phyloP scores from a whole-genome alignment of 2,797 vertebrate species.

The Heteromormyrus szaboi region DNA sequence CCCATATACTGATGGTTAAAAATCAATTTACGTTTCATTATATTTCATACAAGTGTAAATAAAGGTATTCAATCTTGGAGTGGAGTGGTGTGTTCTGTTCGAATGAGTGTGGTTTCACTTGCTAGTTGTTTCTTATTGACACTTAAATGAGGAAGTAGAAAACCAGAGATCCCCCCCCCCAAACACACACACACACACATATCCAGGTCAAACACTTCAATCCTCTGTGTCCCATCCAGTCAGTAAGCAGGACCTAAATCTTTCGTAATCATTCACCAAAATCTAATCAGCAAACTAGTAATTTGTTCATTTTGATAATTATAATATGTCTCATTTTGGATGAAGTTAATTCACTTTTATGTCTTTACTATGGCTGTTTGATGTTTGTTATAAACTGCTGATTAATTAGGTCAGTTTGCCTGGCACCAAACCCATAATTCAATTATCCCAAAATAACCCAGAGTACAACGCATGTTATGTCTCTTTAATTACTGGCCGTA shows the following conservation, averaged over 20 bases:
- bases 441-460: background rate
- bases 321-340: background rate
- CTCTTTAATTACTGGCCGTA: background rate
- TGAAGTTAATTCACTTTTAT: background rate
- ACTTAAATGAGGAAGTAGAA: background rate
- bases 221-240: background rate
- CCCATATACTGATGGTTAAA: constrained; percentile 11
- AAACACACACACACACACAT: background rate
- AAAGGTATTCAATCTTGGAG: constrained; percentile 53
- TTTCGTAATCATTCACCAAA: background rate
- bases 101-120: background rate
- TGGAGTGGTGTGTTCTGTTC: constrained; percentile 19
- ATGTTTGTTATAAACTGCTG: background rate
- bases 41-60: constrained; percentile 65
- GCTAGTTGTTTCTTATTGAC: background rate
- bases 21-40: constrained; percentile 12
- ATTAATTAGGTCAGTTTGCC: background rate
- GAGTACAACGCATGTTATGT: background rate
- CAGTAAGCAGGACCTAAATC: background rate
- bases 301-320: background rate
- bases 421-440: background rate
- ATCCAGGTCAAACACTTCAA: background rate
- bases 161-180: background rate
- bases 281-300: background rate
- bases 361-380: background rate